Percentiles rank a stretch among this genome's conserved stretches.
These are phyloP conservation scores for Festucalex cinctus DNA, from an alignment of 2,113 vertebrate genomes.

Conservation along the genomic window DNA sequence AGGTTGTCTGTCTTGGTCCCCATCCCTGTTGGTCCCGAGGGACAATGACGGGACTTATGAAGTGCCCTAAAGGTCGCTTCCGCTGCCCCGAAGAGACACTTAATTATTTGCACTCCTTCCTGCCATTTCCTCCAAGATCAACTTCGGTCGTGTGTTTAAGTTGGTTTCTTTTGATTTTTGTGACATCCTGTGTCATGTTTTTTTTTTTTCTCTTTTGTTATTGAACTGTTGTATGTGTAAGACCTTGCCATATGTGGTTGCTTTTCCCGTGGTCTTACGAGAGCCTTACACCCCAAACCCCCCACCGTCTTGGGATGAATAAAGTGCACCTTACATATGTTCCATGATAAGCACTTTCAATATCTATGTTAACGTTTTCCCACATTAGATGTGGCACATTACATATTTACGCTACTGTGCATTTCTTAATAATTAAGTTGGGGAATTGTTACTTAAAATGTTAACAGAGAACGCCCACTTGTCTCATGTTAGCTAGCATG, in stretches of 20 bases:
- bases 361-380: no score
- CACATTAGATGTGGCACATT: no score
- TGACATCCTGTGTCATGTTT: constrained; percentile 17
- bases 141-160: constrained; percentile 33
- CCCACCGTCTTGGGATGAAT: neutral
- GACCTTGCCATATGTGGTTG: constrained; percentile 40
- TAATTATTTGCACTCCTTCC: constrained; percentile 52
- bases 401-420: no score
- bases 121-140: constrained; percentile 35
- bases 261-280: constrained; percentile 47
- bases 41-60: constrained; percentile 47
- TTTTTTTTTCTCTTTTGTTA: constrained; percentile 13
- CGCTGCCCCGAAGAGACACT: constrained; percentile 41
- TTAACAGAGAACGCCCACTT: no score
- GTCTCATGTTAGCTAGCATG: no score
- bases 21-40: constrained; percentile 53
- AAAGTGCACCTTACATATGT: no score
- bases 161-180: neutral
- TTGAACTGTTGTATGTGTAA: constrained; percentile 32
- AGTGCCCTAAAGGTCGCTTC: constrained; percentile 36
- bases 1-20: constrained; percentile 41
- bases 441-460: no score
- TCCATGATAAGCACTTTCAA: no score
- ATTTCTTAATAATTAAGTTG: no score
- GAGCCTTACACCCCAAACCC: neutral